These are phyloP conservation scores for Myoxocephalus aenaeus DNA, from an alignment of 2,797 vertebrate species.

Conservation along the genomic window DNA sequence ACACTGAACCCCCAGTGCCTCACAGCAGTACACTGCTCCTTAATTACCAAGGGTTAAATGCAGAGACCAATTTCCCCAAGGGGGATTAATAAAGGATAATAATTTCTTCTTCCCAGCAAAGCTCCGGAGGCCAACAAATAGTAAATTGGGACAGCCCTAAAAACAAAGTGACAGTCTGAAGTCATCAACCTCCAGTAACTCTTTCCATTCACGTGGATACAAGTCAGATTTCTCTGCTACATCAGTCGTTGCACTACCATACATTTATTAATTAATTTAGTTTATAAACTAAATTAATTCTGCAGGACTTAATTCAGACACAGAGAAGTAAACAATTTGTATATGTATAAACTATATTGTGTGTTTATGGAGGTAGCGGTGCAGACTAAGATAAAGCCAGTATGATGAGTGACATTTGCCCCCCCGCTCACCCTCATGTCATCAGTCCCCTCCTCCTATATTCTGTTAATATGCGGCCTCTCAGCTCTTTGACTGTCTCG, in stretches of 20 bases:
- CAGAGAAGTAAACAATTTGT: slow-evolving; percentile 8
- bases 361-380: slow-evolving; percentile 18
- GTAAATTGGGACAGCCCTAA: too few relatives aligned
- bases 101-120: too few relatives aligned
- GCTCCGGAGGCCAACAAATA: too few relatives aligned
- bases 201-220: neutral
- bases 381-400: slow-evolving; percentile 44
- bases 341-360: slow-evolving; percentile 20
- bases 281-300: neutral
- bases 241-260: neutral
- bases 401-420: slow-evolving; percentile 47
- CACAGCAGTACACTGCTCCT: too few relatives aligned
- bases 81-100: too few relatives aligned
- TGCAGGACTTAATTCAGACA: neutral
- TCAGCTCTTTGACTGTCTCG: slow-evolving; percentile 36
- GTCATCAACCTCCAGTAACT: too few relatives aligned
- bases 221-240: neutral
- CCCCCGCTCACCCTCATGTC: slow-evolving; percentile 21
- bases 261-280: too few relatives aligned
- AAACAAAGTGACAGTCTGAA: too few relatives aligned
- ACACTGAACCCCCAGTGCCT: too few relatives aligned
- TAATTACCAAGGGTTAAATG: too few relatives aligned
- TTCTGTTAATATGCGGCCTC: slow-evolving; percentile 50
- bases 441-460: slow-evolving; percentile 36
- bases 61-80: too few relatives aligned